Conservation (phyloP, 2,113 vertebrate species). For the Semnornis frantzii region DNA sequence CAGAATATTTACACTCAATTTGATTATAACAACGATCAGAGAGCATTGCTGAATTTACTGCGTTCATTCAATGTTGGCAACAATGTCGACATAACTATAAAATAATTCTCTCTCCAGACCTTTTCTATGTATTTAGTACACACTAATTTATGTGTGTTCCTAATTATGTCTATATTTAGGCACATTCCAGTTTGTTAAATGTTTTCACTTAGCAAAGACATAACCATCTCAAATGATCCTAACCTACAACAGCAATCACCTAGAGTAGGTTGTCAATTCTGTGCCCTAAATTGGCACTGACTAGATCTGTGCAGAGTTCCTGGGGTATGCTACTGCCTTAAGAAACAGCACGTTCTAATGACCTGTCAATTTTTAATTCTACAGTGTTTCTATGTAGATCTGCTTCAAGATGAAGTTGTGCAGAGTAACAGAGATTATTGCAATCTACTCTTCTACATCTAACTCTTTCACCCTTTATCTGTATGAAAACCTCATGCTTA, state of each 20-base stretch:
- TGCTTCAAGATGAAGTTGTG: background rate
- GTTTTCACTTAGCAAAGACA: background rate
- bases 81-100: background rate
- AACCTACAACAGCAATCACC: background rate
- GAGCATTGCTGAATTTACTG: constrained; percentile 39
- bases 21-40: constrained; percentile 35
- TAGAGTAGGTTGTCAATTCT: background rate
- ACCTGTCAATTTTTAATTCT: background rate
- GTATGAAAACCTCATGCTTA: background rate
- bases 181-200: background rate
- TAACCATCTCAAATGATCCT: background rate
- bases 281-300: background rate
- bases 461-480: background rate
- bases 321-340: background rate
- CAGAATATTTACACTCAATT: constrained; percentile 55
- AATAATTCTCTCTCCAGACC: background rate
- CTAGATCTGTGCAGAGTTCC: background rate
- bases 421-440: background rate
- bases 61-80: constrained; percentile 4
- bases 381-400: background rate
- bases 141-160: background rate
- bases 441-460: background rate
- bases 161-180: background rate
- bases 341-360: background rate
- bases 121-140: background rate